These are phyloP conservation scores for Brienomyrus brachyistius DNA, from an alignment of 2,113 vertebrate species.

Conservation along the genomic window DNA sequence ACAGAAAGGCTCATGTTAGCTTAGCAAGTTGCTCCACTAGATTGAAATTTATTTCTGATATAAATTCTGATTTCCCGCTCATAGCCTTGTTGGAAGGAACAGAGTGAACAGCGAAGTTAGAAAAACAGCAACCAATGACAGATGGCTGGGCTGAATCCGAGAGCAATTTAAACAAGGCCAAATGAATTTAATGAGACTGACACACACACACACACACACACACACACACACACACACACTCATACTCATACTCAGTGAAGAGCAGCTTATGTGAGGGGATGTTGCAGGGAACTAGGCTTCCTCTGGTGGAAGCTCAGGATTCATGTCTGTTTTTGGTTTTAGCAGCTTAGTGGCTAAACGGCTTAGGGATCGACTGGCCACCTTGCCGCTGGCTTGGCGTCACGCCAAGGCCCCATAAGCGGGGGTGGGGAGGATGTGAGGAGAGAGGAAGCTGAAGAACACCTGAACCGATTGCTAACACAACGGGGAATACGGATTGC, in stretches of 20 bases:
- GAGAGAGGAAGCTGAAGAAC: neutral
- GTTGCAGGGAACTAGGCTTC: neutral
- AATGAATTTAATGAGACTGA: neutral
- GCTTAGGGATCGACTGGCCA: neutral
- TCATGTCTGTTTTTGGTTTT: neutral
- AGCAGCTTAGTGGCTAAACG: neutral
- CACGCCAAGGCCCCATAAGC: neutral
- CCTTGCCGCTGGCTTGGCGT: neutral
- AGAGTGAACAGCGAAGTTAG: neutral
- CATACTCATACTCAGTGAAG: neutral
- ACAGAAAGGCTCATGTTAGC: neutral
- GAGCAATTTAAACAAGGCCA: slow-evolving; percentile 5
- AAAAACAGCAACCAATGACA: neutral
- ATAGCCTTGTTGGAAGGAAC: neutral
- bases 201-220: neutral
- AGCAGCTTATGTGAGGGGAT: neutral
- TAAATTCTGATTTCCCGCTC: neutral
- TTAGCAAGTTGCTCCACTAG: neutral
- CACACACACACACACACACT: neutral
- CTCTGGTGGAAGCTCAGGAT: neutral
- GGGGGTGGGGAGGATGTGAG: neutral
- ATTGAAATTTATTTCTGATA: neutral
- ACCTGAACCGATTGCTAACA: neutral
- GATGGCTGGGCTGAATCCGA: neutral
- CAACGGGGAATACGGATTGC: neutral